phyloP scores from a whole-genome alignment of 2,888 invertebrate species.

The Caenorhabditis uteleia region DNA sequence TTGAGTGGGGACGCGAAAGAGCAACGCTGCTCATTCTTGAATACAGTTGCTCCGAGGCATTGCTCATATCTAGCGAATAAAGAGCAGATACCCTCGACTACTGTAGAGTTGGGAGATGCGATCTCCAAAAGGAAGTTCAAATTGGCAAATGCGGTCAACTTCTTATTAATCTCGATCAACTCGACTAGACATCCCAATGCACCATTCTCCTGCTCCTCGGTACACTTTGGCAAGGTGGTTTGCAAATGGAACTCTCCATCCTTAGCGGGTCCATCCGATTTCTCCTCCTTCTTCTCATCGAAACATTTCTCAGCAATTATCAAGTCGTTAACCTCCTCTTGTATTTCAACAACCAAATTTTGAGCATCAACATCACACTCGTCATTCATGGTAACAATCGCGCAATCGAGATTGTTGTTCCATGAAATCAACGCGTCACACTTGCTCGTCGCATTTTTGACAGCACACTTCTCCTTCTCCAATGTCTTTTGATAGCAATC shows the following conservation, averaged over 20 bases:
- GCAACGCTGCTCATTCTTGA: constrained; percentile 56
- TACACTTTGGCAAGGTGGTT: constrained; percentile 47
- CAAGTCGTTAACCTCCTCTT: constrained; percentile 48
- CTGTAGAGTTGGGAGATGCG: constrained; percentile 56
- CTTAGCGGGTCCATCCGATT: constrained; percentile 14
- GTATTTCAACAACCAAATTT: constrained; percentile 61
- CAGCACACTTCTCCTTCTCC: constrained; percentile 51
- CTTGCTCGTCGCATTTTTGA: constrained; percentile 35
- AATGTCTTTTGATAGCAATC: constrained; percentile 57
- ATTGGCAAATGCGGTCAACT: constrained; percentile 57
- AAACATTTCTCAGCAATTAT: constrained; percentile 53
- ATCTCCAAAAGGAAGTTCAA: constrained; percentile 63
- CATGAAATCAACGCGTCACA: constrained; percentile 62
- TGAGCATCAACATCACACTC: constrained; percentile 63
- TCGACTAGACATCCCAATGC: constrained; percentile 66
- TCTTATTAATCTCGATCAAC: constrained; percentile 65
- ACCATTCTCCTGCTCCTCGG: constrained; percentile 61
- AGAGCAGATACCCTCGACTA: constrained; percentile 60
- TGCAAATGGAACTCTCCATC: constrained; percentile 47
- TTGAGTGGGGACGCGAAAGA: constrained; percentile 67
- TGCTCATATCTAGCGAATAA: constrained; percentile 55
- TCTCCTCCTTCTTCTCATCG: constrained; percentile 43
- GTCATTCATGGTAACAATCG: constrained; percentile 62
- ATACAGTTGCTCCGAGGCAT: constrained; percentile 59
- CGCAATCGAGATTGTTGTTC: constrained; percentile 64